Conservation (phyloP, 64 coral and sea anemone species). For the Astreopora myriophthalma region DNA sequence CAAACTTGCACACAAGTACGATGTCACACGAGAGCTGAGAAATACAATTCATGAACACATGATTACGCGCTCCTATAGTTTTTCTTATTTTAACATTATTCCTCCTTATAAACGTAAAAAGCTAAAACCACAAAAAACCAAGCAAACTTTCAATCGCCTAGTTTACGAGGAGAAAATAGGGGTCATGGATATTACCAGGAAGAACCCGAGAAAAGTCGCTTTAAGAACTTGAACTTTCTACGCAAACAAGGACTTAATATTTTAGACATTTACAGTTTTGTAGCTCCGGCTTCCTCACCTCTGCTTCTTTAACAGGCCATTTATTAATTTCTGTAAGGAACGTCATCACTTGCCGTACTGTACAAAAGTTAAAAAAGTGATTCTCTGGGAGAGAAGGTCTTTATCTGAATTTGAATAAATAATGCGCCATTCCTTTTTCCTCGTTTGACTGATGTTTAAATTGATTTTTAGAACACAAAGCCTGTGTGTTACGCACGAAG, state of each 20-base stretch:
- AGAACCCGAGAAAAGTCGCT: constrained; percentile 4
- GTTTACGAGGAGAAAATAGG: constrained; percentile 88
- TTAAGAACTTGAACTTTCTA: neutral
- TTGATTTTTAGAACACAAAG: too few species aligned
- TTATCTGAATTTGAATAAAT: too few species aligned
- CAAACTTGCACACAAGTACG: constrained; percentile 80
- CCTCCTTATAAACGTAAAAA: constrained; percentile 80
- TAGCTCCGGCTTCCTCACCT: too few species aligned
- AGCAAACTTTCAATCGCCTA: constrained; percentile 70
- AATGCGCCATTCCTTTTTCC: too few species aligned
- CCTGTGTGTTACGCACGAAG: too few species aligned
- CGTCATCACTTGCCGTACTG: too few species aligned
- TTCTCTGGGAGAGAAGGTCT: too few species aligned
- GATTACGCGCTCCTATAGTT: constrained; percentile 87
- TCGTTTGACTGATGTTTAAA: too few species aligned
- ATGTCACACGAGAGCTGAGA: constrained; percentile 79
- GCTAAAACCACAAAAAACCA: constrained; percentile 76
- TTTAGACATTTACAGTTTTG: neutral
- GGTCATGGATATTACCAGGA: constrained; percentile 72
- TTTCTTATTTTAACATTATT: constrained; percentile 74
- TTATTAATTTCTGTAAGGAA: too few species aligned
- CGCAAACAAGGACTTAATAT: neutral
- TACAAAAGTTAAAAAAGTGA: too few species aligned
- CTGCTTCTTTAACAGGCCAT: too few species aligned
- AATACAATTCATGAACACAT: constrained; percentile 87